These are phyloP conservation scores for Thalpophila matura DNA, from an alignment of 2,888 invertebrate genomes.

Conservation along the genomic window DNA sequence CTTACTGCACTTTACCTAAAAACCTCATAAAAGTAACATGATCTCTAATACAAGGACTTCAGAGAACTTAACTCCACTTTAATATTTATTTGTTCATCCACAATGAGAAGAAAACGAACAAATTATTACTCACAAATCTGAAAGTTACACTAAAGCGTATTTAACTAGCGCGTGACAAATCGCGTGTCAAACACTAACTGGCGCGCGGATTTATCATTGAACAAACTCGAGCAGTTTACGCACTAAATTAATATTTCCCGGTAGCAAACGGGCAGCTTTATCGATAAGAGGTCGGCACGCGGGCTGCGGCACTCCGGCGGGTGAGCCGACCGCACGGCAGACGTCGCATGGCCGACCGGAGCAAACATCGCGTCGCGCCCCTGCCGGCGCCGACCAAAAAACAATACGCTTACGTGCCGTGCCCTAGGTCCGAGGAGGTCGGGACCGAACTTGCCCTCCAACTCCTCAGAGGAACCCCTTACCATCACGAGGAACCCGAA, in stretches of 20 bases:
- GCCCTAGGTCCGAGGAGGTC: conserved; percentile 89
- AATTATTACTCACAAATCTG: neutral
- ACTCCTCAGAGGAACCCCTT: conserved; percentile 68
- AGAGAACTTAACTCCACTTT: neutral
- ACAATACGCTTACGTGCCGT: conserved; percentile 88
- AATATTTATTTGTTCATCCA: conserved; percentile 10
- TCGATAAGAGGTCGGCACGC: conserved; percentile 71
- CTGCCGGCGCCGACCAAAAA: conserved; percentile 85
- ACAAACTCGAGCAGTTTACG: conserved; percentile 62
- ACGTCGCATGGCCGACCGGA: conserved; percentile 90
- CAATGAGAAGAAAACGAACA: neutral
- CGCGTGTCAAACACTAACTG: conserved; percentile 58
- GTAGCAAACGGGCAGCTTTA: conserved; percentile 67
- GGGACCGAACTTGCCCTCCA: conserved; percentile 87
- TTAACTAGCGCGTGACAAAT: conserved; percentile 48
- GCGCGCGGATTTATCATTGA: conserved; percentile 59
- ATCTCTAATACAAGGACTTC: neutral
- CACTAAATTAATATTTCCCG: conserved; percentile 63
- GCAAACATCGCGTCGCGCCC: conserved; percentile 89
- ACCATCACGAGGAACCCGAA: conserved; percentile 72
- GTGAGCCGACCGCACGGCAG: conserved; percentile 76
- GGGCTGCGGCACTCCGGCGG: conserved; percentile 71
- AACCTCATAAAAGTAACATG: neutral
- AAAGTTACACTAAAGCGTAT: conserved; percentile 21
- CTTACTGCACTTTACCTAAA: neutral